Base-by-base conservation (phyloP, 2,888 invertebrate genomes). In the Lycia hirtaria region DNA sequence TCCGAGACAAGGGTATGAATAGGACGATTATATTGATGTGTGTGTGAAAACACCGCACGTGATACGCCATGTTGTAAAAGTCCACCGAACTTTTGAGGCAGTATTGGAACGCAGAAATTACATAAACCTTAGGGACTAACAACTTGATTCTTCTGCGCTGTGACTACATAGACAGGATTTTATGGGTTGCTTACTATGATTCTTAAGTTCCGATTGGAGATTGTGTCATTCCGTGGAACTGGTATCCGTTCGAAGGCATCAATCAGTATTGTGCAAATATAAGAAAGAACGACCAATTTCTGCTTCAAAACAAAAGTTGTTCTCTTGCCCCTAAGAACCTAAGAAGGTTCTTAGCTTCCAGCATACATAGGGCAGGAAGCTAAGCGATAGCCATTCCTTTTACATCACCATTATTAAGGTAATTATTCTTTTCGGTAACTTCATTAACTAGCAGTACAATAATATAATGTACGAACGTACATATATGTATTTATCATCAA, bases 1-100 rank as follows among this genome's bases (percentile, higher is more conserved):
- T 71, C 56, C 41, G n/a, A 14, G 22, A 47, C 47, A 32, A 4
- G 17, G 59, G 72, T 71, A 72, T 73, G 72, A 76, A 76, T 72
- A 72, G 71, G 67, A 54, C 65, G 62, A 69, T 67, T 62, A 72
- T 68, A 64, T 65, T 65, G 64, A 68, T 58, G 60, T 68, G 51
- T 59, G 55, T 57, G 53, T 62, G 55, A 55, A 56, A 54, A 54
- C 15, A 43, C n/a, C n/a, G 32, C 43, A 37, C 19, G 37, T 49
- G 35, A 35, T 52, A 45, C 19, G 10, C 17, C 30, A 7, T 10
- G 19, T 37, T 19, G 1, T 19, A 1, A n/a, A n/a, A n/a, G n/a
- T n/a, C 14, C 14, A 4, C 26, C 4, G 35, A 10, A 10, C 28
- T 28, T 28, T 28, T 28, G 19, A 15, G 19, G 9, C n/a, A 15